These are phyloP conservation scores for Pyralis farinalis DNA, from an alignment of 2,888 invertebrate species.

Conservation along the genomic window DNA sequence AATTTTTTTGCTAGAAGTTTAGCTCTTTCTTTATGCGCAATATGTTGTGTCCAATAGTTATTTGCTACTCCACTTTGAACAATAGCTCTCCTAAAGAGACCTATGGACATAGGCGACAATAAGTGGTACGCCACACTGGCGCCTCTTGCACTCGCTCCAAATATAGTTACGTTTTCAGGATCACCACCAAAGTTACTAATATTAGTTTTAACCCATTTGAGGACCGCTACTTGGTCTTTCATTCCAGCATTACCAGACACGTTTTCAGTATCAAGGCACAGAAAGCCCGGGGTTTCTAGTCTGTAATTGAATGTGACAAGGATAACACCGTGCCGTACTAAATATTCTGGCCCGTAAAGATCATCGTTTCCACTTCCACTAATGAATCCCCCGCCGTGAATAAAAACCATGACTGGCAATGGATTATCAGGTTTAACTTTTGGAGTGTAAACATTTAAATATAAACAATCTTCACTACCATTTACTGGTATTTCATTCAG, in stretches of 20 bases:
- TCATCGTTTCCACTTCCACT: slow-evolving; percentile 36
- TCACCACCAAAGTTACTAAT: slow-evolving; percentile 45
- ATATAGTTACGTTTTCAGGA: slow-evolving; percentile 42
- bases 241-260: slow-evolving; percentile 48
- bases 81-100: slow-evolving; percentile 67
- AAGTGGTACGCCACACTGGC: slow-evolving; percentile 36
- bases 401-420: slow-evolving; percentile 46
- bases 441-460: slow-evolving; percentile 52
- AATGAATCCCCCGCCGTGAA: slow-evolving; percentile 36
- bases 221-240: slow-evolving; percentile 46
- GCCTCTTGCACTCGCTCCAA: slow-evolving; percentile 49
- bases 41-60: slow-evolving; percentile 75
- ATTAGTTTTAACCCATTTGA: slow-evolving; percentile 43
- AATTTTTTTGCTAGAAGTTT: slow-evolving; percentile 34
- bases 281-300: slow-evolving; percentile 39
- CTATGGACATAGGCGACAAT: slow-evolving; percentile 50
- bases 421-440: slow-evolving; percentile 23
- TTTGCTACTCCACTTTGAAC: slow-evolving; percentile 84
- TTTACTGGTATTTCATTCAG: slow-evolving; percentile 1
- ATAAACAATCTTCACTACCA: slow-evolving; percentile 52
- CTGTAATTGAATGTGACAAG: slow-evolving; percentile 46
- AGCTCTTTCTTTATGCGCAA: slow-evolving; percentile 65
- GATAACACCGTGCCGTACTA: slow-evolving; percentile 36
- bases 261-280: slow-evolving; percentile 36
- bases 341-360: slow-evolving; percentile 36